Evolutionary conservation across 2,113 vertebrate genomes (phyloP).

Genomic region (Anthoscopus minutus): DNA sequence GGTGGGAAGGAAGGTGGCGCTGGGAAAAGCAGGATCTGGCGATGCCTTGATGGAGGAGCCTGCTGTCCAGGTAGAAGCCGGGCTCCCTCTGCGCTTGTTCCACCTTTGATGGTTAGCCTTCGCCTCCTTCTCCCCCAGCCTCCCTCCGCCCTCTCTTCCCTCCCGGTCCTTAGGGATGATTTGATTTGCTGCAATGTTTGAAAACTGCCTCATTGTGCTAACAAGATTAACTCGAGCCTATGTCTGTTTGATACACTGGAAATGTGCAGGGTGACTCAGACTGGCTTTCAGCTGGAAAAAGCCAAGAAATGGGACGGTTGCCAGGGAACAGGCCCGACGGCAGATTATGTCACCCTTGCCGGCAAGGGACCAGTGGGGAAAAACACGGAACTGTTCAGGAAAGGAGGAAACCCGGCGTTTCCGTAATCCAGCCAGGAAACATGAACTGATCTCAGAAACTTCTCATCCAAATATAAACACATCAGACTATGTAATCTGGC

Average conservation of each 20-base stretch:
- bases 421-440: neutral
- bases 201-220: constrained; percentile 85
- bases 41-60: constrained; percentile 18
- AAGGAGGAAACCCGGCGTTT: neutral
- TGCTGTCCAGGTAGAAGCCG: constrained; percentile 60
- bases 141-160: constrained; percentile 1
- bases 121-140: neutral
- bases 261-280: constrained; percentile 80
- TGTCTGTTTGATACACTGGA: constrained; percentile 79
- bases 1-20: neutral
- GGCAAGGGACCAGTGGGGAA: constrained; percentile 45
- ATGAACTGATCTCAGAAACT: neutral
- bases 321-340: constrained; percentile 77
- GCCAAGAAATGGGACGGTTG: constrained; percentile 75
- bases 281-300: constrained; percentile 72
- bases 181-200: constrained; percentile 85
- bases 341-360: constrained; percentile 64
- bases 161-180: constrained; percentile 78
- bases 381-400: constrained; percentile 20
- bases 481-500: neutral
- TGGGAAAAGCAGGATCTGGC: neutral
- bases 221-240: constrained; percentile 84
- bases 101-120: constrained; percentile 68
- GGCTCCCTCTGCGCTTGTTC: constrained; percentile 66
- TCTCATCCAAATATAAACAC: neutral